Evolutionary conservation across 92 coral and sea anemone species (phyloP), one percentile per base, ranked within the genome.

Genomic region (Phenganax subtilis): DNA sequence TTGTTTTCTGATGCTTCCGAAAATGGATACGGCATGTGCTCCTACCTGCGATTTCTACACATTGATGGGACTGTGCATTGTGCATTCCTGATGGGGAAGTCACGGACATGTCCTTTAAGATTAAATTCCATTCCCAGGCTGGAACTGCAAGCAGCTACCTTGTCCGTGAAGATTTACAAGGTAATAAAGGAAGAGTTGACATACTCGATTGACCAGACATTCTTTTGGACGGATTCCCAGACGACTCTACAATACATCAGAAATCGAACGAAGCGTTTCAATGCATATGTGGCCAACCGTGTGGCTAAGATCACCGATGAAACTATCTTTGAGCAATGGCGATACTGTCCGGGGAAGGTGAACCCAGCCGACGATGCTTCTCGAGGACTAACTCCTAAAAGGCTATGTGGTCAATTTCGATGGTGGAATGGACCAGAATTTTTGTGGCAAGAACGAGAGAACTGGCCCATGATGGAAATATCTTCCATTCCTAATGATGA

Each of bases 141-240:
- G 12, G 82, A 87, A 81, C 73, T 84, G 73, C 85, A 78, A 73
- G 79, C 90, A 51, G 82, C 85, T 10, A 86, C 90, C 52, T 86
- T 91, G 8, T 76, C 85, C 7, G 80, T 91, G 31, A 96, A 91
- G 29, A 51, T 93, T 47, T 80, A 85, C n/a, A 86, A 81, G 37
- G 75, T 91, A 58, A 90, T 83, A 65, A 84, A 87, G 8, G 72
- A 71, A 37, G 86, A 84, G 80, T 66, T 75, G 62, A 80, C 80
- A 8, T 27, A 75, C 20, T 80, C 73, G 25, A 71, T 76, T 52
- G 53, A 47, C 25, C 58, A 75, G 86, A 75, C 37, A 44, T 58
- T 60, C n/a, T 84, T 84, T 28, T 84, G 83, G 86, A 57, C 86
- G 25, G 86, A 84, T 53, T 84, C 86, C 15, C 80, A 75, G 57